Percentiles rank a stretch among this genome's conserved stretches.
Conservation (phyloP, 1,140 invertebrate genomes). For the Calephelis virginiensis region DNA sequence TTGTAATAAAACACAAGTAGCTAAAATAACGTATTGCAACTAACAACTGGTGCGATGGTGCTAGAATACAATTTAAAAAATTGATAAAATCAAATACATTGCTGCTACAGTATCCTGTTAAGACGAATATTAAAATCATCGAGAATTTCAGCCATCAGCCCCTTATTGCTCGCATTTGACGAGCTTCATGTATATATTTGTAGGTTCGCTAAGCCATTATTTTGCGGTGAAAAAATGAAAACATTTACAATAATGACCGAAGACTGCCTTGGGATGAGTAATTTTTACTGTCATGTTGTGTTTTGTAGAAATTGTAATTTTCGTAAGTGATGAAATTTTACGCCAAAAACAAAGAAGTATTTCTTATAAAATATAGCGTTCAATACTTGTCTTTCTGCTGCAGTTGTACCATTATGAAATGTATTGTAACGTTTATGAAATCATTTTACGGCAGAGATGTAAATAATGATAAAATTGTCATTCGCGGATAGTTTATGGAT, state of each 20-base stretch:
- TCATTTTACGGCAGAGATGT: no score
- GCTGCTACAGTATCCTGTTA: not conserved
- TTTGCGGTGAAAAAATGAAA: slow-evolving; percentile 1
- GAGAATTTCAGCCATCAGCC: slow-evolving; percentile 1
- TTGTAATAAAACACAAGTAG: no score
- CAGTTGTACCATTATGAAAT: no score
- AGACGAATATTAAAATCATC: slow-evolving; percentile 10
- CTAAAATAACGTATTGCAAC: no score
- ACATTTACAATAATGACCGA: not conserved
- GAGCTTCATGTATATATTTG: slow-evolving; percentile 1
- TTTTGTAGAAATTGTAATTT: not conserved
- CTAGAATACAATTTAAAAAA: not conserved
- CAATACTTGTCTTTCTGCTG: no score
- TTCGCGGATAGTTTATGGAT: no score
- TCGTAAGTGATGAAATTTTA: not conserved
- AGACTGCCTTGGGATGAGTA: not conserved
- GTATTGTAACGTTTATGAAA: no score
- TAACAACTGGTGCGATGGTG: not conserved
- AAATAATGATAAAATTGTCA: no score
- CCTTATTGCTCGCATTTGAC: not conserved
- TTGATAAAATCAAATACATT: not conserved
- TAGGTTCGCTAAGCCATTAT: not conserved
- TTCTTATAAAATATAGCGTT: not conserved
- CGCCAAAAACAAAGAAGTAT: not conserved
- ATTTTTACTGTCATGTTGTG: not conserved